phyloP scores from a whole-genome alignment of 2,888 invertebrate genomes.

The Cryptocheilus praepositus region DNA sequence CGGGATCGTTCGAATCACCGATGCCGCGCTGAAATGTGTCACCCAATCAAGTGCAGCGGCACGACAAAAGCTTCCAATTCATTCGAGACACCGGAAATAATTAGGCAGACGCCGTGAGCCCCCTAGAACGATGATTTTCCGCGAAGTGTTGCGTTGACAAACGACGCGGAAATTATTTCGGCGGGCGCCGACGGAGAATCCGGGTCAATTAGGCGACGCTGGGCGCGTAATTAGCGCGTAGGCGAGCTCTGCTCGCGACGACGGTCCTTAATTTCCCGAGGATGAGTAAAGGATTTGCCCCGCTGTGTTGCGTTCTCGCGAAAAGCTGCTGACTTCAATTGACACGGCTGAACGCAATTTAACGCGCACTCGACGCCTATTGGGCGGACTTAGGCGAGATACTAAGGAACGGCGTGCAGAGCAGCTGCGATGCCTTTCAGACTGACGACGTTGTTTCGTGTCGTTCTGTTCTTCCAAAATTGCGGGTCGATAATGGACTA shows the following conservation, averaged over 20 bases:
- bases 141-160: slow-evolving; percentile 3
- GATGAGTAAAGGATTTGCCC: slow-evolving; percentile 21
- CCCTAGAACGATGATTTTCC: slow-evolving; percentile 15
- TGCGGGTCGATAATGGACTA: no score
- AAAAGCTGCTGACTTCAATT: slow-evolving; percentile 18
- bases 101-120: no score
- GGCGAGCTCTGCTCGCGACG: slow-evolving; percentile 17
- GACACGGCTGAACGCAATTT: slow-evolving; percentile 11
- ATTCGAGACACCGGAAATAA: no score
- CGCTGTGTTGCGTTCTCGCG: slow-evolving; percentile 10
- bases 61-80: no score
- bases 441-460: no score
- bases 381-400: no score
- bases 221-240: slow-evolving; percentile 36
- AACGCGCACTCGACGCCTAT: background rate
- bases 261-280: slow-evolving; percentile 29
- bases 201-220: slow-evolving; percentile 36
- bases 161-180: slow-evolving; percentile 17
- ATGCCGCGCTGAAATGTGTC: no score
- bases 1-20: no score
- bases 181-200: slow-evolving; percentile 18
- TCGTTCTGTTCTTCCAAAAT: no score
- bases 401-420: no score
- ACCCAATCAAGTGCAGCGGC: no score
- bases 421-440: no score